phyloP scores from a whole-genome alignment of 2,888 invertebrate species.

The Platycheirus albimanus region DNA sequence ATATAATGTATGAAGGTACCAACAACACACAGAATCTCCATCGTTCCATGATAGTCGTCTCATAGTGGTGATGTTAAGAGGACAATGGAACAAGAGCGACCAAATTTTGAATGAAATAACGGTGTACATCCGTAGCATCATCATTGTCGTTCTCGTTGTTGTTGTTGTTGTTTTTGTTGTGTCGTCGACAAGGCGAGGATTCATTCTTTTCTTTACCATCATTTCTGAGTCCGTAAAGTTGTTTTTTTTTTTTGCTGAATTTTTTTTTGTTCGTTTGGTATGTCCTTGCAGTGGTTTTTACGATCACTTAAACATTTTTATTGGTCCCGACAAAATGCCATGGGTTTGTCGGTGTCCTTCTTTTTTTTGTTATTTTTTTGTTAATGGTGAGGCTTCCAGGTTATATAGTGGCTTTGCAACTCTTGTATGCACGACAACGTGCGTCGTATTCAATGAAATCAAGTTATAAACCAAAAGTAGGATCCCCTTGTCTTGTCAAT shows the following conservation, averaged over 20 bases:
- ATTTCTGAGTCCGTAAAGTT: slow-evolving; percentile 57
- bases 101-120: slow-evolving; percentile 49
- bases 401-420: slow-evolving; percentile 36
- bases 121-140: slow-evolving; percentile 34
- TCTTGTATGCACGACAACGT: slow-evolving; percentile 56
- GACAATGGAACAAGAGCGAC: slow-evolving; percentile 48
- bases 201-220: slow-evolving; percentile 37
- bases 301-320: slow-evolving; percentile 73
- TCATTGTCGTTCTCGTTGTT: neutral
- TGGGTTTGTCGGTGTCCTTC: slow-evolving; percentile 41
- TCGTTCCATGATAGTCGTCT: neutral
- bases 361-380: neutral
- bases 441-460: slow-evolving; percentile 69
- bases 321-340: slow-evolving; percentile 66
- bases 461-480: slow-evolving; percentile 66
- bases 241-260: no score
- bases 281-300: slow-evolving; percentile 60
- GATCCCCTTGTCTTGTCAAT: slow-evolving; percentile 58
- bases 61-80: slow-evolving; percentile 32
- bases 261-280: neutral
- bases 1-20: no score
- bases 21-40: slow-evolving; percentile 7
- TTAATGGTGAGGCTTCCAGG: slow-evolving; percentile 1
- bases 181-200: slow-evolving; percentile 35
- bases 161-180: neutral